Percentiles rank a stretch among this genome's conserved stretches.
Evolutionary conservation across 2,797 vertebrate genomes (phyloP).

Genomic region (Malurus splendens): DNA sequence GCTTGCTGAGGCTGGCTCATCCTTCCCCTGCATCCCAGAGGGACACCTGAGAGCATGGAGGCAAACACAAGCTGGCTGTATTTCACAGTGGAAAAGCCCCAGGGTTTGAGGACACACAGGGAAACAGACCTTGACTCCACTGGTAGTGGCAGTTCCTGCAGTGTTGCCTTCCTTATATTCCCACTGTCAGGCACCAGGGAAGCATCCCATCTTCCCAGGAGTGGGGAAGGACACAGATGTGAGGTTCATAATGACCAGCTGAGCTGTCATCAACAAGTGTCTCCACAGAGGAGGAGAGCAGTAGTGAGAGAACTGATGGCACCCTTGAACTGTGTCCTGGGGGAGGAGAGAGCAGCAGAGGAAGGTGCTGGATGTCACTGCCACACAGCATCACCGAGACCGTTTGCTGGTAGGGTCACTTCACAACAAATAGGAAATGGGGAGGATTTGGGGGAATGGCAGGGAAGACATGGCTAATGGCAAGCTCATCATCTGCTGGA

Average conservation of each 20-base stretch:
- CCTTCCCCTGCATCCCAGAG: not conserved
- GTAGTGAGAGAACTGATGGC: not conserved
- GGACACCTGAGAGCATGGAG: not conserved
- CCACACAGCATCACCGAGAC: fast-evolving
- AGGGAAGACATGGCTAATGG: not conserved
- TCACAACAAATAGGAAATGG: not conserved
- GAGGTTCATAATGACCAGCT: not conserved
- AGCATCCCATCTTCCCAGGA: not conserved
- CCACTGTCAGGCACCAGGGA: not conserved
- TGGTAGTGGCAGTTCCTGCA: not conserved
- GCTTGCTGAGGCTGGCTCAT: not conserved
- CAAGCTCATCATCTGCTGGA: not conserved
- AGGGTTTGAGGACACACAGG: fast-evolving
- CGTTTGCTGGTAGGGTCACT: not conserved
- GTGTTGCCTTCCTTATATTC: not conserved
- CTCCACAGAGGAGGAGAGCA: not conserved
- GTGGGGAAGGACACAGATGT: fast-evolving
- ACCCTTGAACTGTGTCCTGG: fast-evolving
- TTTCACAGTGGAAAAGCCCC: not conserved
- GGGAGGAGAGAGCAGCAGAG: not conserved
- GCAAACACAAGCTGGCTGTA: not conserved
- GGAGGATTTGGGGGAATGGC: not conserved
- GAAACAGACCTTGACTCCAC: not conserved
- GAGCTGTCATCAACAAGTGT: not conserved
- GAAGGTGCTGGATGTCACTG: not conserved